Percentiles rank a stretch among this genome's conserved stretches.
Evolutionary conservation across 2,797 vertebrate genomes (phyloP).

Genomic region (Falco columbarius): DNA sequence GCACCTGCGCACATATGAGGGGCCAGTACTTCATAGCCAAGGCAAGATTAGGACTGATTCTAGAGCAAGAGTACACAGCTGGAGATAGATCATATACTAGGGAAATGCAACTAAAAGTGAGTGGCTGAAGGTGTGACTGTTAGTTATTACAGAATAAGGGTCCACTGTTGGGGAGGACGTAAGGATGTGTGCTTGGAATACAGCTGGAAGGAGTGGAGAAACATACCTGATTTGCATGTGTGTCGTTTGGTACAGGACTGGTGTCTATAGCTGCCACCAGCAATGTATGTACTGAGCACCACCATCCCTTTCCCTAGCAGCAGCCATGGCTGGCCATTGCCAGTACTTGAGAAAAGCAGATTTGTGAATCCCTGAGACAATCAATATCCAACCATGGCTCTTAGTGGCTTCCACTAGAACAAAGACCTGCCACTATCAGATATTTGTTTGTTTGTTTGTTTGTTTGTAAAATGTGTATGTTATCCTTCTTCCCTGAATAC

Average conservation of each 20-base stretch:
- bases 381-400: background rate
- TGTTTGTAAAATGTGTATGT: background rate
- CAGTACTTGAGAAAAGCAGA: rapidly evolving
- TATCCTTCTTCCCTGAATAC: background rate
- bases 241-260: background rate
- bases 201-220: background rate
- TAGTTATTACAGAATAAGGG: background rate
- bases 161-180: rapidly evolving
- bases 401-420: background rate
- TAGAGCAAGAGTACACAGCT: background rate
- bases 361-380: background rate
- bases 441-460: background rate
- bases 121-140: background rate
- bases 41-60: background rate
- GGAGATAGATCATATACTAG: background rate
- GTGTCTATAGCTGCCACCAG: background rate
- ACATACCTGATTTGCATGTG: rapidly evolving
- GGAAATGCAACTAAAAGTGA: background rate
- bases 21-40: background rate
- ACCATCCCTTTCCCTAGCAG: too few relatives aligned
- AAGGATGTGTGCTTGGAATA: background rate
- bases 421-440: rapidly evolving
- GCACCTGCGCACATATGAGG: background rate
- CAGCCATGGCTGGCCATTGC: background rate
- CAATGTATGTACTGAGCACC: background rate